phyloP scores from a whole-genome alignment of 1,140 invertebrate species.

The Stenopsyche tienmushanensis region DNA sequence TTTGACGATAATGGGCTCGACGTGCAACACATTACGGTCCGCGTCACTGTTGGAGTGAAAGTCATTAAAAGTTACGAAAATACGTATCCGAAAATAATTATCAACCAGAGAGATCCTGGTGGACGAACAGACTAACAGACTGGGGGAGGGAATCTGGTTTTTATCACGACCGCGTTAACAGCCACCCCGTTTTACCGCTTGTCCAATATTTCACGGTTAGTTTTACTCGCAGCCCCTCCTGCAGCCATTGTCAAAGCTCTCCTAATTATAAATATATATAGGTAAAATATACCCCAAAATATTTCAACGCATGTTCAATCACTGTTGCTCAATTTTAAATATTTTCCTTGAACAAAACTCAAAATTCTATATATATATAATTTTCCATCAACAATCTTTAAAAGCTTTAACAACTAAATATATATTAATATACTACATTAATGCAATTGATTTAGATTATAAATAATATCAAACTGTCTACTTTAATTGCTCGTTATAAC shows the following conservation, averaged over 20 bases:
- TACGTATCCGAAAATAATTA: conserved; percentile 39
- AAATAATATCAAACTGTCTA: no score
- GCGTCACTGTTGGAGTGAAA: conserved; percentile 12
- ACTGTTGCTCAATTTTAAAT: no score
- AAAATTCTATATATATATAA: no score
- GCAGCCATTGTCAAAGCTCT: background rate
- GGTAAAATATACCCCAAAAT: no score
- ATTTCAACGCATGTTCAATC: no score
- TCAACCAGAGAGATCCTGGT: conserved; percentile 4
- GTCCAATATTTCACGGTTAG: conserved; percentile 31
- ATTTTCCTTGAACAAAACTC: no score
- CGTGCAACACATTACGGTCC: background rate
- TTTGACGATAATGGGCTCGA: background rate
- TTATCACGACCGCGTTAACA: conserved; percentile 14
- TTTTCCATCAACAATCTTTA: no score
- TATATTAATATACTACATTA: no score
- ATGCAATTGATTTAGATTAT: no score
- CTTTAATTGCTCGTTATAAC: no score
- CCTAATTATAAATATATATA: no score
- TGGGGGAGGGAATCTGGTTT: conserved; percentile 5
- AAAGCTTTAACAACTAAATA: no score
- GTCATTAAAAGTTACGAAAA: conserved; percentile 37
- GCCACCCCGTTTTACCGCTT: conserved; percentile 10
- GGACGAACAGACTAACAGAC: conserved; percentile 4
- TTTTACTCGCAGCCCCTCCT: background rate